Conservation (phyloP, 2,797 vertebrate genomes). For the Merluccius polli region DNA sequence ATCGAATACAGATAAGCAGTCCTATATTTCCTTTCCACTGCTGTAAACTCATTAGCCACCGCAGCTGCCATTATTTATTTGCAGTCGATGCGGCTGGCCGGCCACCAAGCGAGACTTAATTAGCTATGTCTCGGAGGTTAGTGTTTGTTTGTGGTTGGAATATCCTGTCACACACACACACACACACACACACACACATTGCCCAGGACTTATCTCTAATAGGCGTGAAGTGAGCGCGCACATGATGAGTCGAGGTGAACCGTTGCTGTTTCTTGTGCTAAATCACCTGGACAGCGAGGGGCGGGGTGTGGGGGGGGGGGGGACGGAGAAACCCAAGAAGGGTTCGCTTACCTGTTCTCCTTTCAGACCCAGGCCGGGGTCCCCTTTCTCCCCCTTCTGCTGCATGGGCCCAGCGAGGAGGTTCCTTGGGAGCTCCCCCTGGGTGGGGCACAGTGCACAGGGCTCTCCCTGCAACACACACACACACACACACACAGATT, state of each 20-base stretch:
- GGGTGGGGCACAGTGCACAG: conserved; percentile 73
- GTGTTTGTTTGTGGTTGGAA: conserved; percentile 2
- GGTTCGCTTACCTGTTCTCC: conserved; percentile 74
- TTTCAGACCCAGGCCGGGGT: conserved; percentile 55
- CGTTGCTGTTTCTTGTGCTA: too few relatives aligned
- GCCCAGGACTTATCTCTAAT: background rate
- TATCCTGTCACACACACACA: background rate
- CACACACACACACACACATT: background rate
- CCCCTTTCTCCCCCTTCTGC: conserved; percentile 56
- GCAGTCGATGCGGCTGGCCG: conserved; percentile 1
- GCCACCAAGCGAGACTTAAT: background rate
- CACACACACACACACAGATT: conserved; percentile 6
- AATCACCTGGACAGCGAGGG: too few relatives aligned
- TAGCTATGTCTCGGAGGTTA: background rate
- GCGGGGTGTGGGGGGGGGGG: too few relatives aligned
- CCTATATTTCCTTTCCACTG: background rate
- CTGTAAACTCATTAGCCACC: background rate
- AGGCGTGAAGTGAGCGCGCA: background rate
- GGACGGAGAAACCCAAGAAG: background rate
- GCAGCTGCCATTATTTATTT: background rate
- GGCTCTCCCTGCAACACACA: conserved; percentile 78
- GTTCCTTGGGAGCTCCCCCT: conserved; percentile 47
- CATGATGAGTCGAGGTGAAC: background rate
- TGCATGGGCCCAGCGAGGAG: conserved; percentile 7
- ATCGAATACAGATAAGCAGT: background rate